These are phyloP conservation scores for Platerodrilus igneus DNA, from an alignment of 2,888 invertebrate genomes.

Conservation along the genomic window DNA sequence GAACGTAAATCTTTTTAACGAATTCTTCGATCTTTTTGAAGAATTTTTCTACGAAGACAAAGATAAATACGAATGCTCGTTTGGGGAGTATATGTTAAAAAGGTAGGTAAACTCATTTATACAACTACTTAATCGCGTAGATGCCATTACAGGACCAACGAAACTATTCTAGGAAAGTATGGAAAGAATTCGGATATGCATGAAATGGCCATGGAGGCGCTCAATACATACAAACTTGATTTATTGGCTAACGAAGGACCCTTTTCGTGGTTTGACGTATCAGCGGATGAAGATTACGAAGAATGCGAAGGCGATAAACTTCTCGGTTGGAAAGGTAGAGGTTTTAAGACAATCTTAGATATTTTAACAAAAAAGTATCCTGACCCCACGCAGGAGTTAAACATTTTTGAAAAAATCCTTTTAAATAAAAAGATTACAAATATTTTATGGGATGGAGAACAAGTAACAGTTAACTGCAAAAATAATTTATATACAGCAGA, in stretches of 20 bases:
- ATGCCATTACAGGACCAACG: constrained; percentile 3
- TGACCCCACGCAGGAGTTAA: constrained; percentile 4
- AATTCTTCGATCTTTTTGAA: constrained; percentile 18
- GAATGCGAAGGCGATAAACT: constrained; percentile 64
- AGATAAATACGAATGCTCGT: constrained; percentile 14
- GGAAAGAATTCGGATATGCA: constrained; percentile 4
- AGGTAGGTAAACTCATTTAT: constrained; percentile 72
- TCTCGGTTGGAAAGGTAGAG: constrained; percentile 70
- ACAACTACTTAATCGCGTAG: too few relatives aligned
- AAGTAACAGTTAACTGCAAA: constrained; percentile 47
- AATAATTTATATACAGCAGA: constrained; percentile 55
- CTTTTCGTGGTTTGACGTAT: constrained; percentile 62
- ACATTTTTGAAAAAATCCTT: constrained; percentile 28
- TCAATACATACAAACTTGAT: constrained; percentile 7
- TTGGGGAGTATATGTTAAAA: constrained; percentile 59
- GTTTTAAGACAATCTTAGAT: constrained; percentile 64
- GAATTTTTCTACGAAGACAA: constrained; percentile 21
- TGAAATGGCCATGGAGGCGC: constrained; percentile 4
- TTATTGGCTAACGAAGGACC: constrained; percentile 45
- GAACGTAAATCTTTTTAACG: constrained; percentile 6
- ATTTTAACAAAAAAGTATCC: constrained; percentile 51
- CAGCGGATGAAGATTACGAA: constrained; percentile 62
- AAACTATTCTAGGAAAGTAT: not conserved
- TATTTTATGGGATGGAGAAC: constrained; percentile 25
- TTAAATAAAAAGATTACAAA: constrained; percentile 26